phyloP scores from a whole-genome alignment of 2,113 vertebrate genomes.

The Gallinago paraguaiae region DNA sequence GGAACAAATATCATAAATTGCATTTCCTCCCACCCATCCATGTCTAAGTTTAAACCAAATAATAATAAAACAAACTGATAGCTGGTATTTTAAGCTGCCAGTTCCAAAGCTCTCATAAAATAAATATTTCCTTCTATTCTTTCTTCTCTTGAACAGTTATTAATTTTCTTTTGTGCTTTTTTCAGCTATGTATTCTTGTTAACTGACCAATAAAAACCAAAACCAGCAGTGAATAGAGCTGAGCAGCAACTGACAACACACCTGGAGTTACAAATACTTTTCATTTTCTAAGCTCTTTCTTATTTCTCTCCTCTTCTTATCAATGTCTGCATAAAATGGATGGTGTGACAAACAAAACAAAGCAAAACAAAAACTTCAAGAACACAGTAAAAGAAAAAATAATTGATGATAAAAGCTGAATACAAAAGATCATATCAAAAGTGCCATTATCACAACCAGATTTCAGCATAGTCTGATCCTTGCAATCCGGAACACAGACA shows the following conservation, averaged over 20 bases:
- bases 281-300: not conserved
- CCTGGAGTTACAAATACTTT: slow-evolving; percentile 1
- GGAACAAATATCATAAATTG: slow-evolving; percentile 60
- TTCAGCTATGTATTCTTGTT: slow-evolving; percentile 40
- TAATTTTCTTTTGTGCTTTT: slow-evolving; percentile 54
- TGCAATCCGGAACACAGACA: not conserved
- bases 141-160: not conserved
- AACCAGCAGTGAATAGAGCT: not conserved
- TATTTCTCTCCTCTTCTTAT: not conserved
- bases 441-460: not conserved
- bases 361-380: not conserved
- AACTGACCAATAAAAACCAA: slow-evolving; percentile 43
- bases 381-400: not conserved
- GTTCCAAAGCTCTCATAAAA: slow-evolving; percentile 30
- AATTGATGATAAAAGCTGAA: not conserved
- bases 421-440: not conserved
- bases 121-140: slow-evolving; percentile 36
- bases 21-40: slow-evolving; percentile 55
- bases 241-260: slow-evolving; percentile 39
- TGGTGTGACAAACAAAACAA: not conserved
- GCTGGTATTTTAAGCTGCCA: slow-evolving; percentile 63
- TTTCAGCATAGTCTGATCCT: not conserved
- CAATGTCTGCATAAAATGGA: not conserved
- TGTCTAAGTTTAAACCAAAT: slow-evolving; percentile 71
- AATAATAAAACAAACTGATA: slow-evolving; percentile 67